A percentile compares a stretch with the other conserved stretches of the same genome.
Evolutionary conservation across 2,113 vertebrate genomes (phyloP).

Genomic region (Scopus umbretta): DNA sequence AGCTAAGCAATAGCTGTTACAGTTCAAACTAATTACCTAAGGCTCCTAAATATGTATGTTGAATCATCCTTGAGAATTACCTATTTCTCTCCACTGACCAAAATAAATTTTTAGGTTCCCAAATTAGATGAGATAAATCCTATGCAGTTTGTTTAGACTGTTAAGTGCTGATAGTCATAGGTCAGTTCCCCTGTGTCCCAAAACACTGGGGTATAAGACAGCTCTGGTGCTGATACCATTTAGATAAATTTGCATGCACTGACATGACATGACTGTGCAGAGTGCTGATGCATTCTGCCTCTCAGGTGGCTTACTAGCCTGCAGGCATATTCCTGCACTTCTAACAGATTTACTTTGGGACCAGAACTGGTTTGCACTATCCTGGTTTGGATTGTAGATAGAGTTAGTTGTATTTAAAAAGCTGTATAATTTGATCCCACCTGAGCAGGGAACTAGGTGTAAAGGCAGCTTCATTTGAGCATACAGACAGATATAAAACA

Average conservation of each 20-base stretch:
- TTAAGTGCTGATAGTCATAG: background rate
- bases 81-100: background rate
- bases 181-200: background rate
- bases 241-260: background rate
- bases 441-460: background rate
- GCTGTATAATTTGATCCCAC: background rate
- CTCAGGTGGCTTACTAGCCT: background rate
- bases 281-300: background rate
- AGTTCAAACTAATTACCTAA: conserved; percentile 25
- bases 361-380: background rate
- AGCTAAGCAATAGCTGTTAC: background rate
- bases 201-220: background rate
- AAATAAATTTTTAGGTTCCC: background rate
- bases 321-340: background rate
- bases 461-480: background rate
- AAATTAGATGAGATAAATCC: background rate
- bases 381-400: background rate
- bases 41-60: background rate
- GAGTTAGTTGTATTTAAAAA: background rate
- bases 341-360: background rate
- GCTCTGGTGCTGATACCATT: background rate
- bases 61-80: background rate
- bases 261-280: background rate
- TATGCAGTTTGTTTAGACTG: background rate
- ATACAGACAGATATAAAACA: background rate